These are phyloP conservation scores for Meta bourneti DNA, from an alignment of 2,888 invertebrate species.

Conservation along the genomic window DNA sequence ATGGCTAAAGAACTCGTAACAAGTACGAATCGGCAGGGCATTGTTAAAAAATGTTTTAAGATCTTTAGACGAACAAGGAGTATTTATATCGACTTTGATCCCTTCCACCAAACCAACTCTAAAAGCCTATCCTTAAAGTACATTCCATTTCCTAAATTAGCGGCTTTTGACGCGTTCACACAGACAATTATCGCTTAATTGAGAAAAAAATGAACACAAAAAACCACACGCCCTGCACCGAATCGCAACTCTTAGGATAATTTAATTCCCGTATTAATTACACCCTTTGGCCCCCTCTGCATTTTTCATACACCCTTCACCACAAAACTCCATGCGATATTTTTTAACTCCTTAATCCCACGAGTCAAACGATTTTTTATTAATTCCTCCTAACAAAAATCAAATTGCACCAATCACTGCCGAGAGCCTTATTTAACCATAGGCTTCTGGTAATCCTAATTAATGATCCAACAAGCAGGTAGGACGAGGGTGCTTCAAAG, in stretches of 20 bases:
- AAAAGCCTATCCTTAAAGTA: no score
- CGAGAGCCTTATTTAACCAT: constrained; percentile 62
- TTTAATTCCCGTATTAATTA: background rate
- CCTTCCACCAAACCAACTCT: no score
- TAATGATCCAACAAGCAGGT: constrained; percentile 55
- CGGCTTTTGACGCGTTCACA: background rate
- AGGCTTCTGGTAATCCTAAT: constrained; percentile 66
- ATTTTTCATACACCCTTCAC: background rate
- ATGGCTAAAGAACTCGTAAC: no score
- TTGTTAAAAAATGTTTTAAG: background rate
- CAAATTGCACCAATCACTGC: constrained; percentile 41
- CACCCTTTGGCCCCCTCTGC: background rate
- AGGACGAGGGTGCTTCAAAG: constrained; percentile 37
- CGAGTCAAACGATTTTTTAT: constrained; percentile 35
- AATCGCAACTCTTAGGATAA: background rate
- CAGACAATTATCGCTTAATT: background rate
- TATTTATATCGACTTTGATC: no score
- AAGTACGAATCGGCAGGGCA: no score
- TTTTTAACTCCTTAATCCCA: constrained; percentile 24
- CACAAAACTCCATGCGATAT: background rate
- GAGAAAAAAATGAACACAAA: background rate
- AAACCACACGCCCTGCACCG: background rate
- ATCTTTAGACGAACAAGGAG: background rate
- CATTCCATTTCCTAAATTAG: background rate
- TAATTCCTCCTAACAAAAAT: constrained; percentile 37